Percentiles rank a stretch among this genome's conserved stretches.
These are phyloP conservation scores for Hedychridium roseum DNA, from an alignment of 2,888 invertebrate species.

Conservation along the genomic window DNA sequence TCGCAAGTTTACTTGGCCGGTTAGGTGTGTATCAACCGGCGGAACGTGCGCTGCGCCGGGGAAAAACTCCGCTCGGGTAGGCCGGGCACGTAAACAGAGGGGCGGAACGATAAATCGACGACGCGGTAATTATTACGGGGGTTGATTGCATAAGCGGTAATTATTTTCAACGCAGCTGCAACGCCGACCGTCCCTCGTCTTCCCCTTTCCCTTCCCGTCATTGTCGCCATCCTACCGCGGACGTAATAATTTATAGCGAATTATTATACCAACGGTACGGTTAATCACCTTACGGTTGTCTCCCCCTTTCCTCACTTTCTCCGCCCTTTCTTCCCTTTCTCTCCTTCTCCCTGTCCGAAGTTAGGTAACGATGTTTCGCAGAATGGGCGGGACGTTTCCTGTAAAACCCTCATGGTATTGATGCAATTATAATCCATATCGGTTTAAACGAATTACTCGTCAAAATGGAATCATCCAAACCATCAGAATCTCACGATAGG, in stretches of 20 bases:
- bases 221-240: not conserved
- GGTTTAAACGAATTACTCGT: too few relatives aligned
- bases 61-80: not conserved
- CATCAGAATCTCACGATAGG: too few relatives aligned
- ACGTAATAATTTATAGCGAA: constrained; percentile 17
- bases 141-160: constrained; percentile 19
- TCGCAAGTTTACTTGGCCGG: too few relatives aligned
- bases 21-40: too few relatives aligned
- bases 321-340: not conserved
- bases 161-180: constrained; percentile 21
- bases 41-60: not conserved
- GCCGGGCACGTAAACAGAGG: constrained; percentile 6
- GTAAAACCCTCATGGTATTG: too few relatives aligned
- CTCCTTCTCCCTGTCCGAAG: not conserved
- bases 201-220: not conserved
- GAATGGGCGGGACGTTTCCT: too few relatives aligned
- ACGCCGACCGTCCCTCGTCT: constrained; percentile 1
- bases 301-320: constrained; percentile 3
- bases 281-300: constrained; percentile 6
- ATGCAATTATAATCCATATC: too few relatives aligned
- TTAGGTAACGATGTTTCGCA: too few relatives aligned
- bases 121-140: constrained; percentile 23
- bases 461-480: too few relatives aligned
- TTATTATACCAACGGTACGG: constrained; percentile 13
- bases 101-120: constrained; percentile 15